Evolutionary conservation across 1,140 invertebrate genomes (phyloP).

Genomic region (Asobara japonica): DNA sequence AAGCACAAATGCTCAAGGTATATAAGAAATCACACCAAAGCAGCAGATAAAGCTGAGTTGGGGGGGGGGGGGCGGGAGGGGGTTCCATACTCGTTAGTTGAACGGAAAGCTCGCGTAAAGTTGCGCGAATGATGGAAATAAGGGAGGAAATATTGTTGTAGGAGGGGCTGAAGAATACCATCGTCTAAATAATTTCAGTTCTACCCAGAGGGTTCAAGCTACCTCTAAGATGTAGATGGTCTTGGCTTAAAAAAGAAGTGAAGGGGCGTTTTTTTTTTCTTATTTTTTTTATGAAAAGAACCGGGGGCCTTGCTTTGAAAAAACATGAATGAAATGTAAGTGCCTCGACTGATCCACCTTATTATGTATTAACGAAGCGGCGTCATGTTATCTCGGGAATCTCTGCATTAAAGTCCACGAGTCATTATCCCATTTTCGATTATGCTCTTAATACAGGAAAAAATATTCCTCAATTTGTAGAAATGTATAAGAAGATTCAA

Average conservation of each 20-base stretch:
- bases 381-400: too few species aligned
- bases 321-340: not conserved
- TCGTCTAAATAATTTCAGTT: conserved; percentile 39
- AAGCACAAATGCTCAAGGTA: not conserved
- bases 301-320: not conserved
- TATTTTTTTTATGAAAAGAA: not conserved
- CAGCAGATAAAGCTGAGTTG: conserved; percentile 8
- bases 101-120: conserved; percentile 31
- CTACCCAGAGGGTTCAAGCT: conserved; percentile 19
- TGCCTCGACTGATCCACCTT: not conserved
- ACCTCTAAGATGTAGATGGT: not conserved
- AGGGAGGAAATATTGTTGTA: not conserved
- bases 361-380: not conserved
- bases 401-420: too few species aligned
- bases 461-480: too few species aligned
- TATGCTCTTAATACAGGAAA: too few species aligned
- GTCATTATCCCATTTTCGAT: too few species aligned
- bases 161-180: conserved; percentile 1
- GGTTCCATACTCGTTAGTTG: conserved; percentile 28
- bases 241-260: not conserved
- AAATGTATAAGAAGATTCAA: too few species aligned
- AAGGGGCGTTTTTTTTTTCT: not conserved
- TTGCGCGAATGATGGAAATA: conserved; percentile 28
- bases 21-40: conserved; percentile 9
- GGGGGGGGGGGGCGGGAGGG: not conserved